A percentile compares a stretch with the other conserved stretches of the same genome.
Evolutionary conservation across 1,140 invertebrate species (phyloP).

Genomic region (Achatina immaculata): DNA sequence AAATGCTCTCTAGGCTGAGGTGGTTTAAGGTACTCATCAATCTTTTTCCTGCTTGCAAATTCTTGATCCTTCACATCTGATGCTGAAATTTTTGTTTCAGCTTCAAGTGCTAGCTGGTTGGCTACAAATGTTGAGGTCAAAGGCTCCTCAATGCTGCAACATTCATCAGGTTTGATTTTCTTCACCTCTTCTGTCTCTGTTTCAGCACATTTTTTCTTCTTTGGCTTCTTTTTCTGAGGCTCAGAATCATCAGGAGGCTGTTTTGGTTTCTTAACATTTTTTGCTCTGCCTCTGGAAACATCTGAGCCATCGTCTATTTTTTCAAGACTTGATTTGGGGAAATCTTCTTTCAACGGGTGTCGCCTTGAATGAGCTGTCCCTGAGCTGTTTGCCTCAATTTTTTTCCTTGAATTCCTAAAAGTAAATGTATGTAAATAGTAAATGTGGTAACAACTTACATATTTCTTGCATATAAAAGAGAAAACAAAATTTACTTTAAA

Average conservation of each 20-base stretch:
- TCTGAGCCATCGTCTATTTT: conserved; percentile 13
- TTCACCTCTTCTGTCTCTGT: conserved; percentile 20
- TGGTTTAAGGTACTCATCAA: conserved; percentile 15
- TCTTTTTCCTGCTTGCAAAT: neutral
- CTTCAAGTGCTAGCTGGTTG: neutral
- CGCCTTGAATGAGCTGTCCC: conserved; percentile 65
- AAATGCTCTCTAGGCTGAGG: neutral
- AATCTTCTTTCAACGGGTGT: conserved; percentile 64
- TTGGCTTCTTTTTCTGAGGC: conserved; percentile 34
- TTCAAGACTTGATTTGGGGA: conserved; percentile 17
- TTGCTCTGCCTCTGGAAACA: conserved; percentile 9
- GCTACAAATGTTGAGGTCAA: neutral
- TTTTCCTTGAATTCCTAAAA: conserved; percentile 55
- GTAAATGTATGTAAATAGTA: conserved; percentile 21
- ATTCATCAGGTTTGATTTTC: neutral
- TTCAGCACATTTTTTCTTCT: conserved; percentile 41
- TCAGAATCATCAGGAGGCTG: conserved; percentile 11
- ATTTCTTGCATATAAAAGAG: too few relatives aligned
- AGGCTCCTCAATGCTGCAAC: neutral
- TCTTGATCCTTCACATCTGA: neutral
- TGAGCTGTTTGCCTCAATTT: conserved; percentile 60
- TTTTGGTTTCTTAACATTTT: conserved; percentile 23
- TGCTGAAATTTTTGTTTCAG: neutral
- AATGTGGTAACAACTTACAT: too few relatives aligned
- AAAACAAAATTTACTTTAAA: too few relatives aligned